phyloP scores from a whole-genome alignment of 2,797 vertebrate genomes.

The Phoxinus dragarum region DNA sequence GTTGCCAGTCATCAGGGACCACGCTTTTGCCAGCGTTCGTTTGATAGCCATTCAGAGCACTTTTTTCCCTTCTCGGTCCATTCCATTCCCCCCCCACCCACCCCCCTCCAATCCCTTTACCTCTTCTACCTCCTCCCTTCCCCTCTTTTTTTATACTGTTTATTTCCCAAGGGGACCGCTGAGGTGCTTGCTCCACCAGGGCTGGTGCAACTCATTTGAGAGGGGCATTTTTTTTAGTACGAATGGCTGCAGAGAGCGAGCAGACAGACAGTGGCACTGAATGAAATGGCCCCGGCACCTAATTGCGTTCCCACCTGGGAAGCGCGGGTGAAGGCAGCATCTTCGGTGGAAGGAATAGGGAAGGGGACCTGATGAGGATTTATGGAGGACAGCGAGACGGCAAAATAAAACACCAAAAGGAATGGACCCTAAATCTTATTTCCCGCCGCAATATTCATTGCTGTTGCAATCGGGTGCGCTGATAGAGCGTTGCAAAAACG shows the following conservation, averaged over 20 bases:
- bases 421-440: conserved; percentile 84
- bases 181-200: conserved; percentile 71
- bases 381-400: conserved; percentile 79
- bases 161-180: conserved; percentile 77
- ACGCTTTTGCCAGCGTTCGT: conserved; percentile 69
- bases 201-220: conserved; percentile 60
- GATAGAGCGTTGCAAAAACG: conserved; percentile 76
- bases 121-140: conserved; percentile 54
- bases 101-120: conserved; percentile 57
- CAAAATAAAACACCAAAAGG: conserved; percentile 85
- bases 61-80: conserved; percentile 50
- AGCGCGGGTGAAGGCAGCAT: conserved; percentile 61
- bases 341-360: conserved; percentile 20
- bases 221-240: conserved; percentile 67
- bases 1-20: conserved; percentile 80
- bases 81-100: neutral
- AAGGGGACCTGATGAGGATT: conserved; percentile 77
- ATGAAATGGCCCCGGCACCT: conserved; percentile 81
- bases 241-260: conserved; percentile 74
- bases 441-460: conserved; percentile 79
- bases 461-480: conserved; percentile 78
- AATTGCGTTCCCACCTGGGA: conserved; percentile 85
- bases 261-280: conserved; percentile 78
- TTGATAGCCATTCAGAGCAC: conserved; percentile 73
- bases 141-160: conserved; percentile 54